Evolutionary conservation across 2,888 invertebrate species (phyloP), one percentile per base, ranked within the genome.

Genomic region (Acrocera orbiculus): DNA sequence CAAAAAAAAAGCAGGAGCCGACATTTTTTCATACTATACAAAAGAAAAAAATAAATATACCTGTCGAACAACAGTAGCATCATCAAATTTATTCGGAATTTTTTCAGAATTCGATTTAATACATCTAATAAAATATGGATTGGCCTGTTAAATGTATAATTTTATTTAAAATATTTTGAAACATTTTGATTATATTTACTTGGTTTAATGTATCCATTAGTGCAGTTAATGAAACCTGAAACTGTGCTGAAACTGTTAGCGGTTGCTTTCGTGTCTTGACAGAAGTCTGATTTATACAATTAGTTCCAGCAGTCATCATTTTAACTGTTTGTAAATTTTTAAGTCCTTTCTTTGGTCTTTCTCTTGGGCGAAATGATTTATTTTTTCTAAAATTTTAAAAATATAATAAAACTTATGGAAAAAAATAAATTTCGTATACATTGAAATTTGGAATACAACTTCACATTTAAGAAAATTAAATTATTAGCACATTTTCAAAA

Each of bases 81-180:
- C 86, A 56, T 92, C 89, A 60, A 93, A 93, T 44, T 77, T 76
- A 54, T 89, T 89, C 0, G 93, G 78, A 41, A 83, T 76, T 69
- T 93, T 93, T 44, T 86, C 82, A 38, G 80, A 76, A 59, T 95
- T 95, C 34, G 90, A 90, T 63, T 93, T 93, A 55, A 95, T 93
- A 58, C 95, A 95, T 40, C 95, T 63, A 44, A 68, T 68, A 40
- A 67, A 67, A 51, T 67, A 68, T 1, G 67, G 68, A 46, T 67
- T 68, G 4, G 68, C 68, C 46, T 49, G 13, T n/a, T 37, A 30
- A 19, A 25, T n/a, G n/a, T n/a, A n/a, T n/a, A n/a, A 28, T 17
- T 9, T 10, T 9, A 23, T n/a, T 15, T 9, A 27, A 27, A 27
- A 19, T 5, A 15, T 24, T n/a, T n/a, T n/a, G n/a, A n/a, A n/a